Evolutionary conservation across 2,888 invertebrate genomes (phyloP), one percentile per base, ranked within the genome.

Genomic region (Ophonus ardosiacus): DNA sequence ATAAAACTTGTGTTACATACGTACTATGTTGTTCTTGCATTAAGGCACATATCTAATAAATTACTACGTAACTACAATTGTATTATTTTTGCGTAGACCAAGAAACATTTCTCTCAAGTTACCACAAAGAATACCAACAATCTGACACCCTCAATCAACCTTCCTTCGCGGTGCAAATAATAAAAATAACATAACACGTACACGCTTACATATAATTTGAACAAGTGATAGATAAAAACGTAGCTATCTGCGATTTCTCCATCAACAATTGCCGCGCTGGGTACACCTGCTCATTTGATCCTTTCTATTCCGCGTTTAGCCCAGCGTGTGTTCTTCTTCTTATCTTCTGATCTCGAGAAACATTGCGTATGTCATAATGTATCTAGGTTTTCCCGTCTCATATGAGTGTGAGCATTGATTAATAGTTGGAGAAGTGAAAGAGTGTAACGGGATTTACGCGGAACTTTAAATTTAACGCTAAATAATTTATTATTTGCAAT

Each of bases 311-410:
- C 78, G 78, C 78, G 78, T 78, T 78, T 78, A 78, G 56, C 78
- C 57, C 78, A 78, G 78, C 78, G 31, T 78, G 78, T 15, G 78
- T 78, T 78, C 78, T 78, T 78, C 78, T 24, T 5, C 31, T 78
- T 78, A 78, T 78, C 78, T 78, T n/a, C 57, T 3, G 13, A 78
- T 78, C 78, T 56, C 78, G 56, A 56, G 57, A 78, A 78, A 78
- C 78, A 78, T 78, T 78, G 78, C 78, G 78, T 78, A 78, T 78
- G 78, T 78, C 78, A 78, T 78, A 78, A 78, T 78, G 57, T 78
- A 78, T 78, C 57, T 78, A 78, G 57, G 78, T 78, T 78, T 74
- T 78, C 56, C 78, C 78, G 78, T 31, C 78, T 57, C 78, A 78
- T 17, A 78, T 31, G 31, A 31, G 5, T 78, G 57, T 57, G 57